Base-by-base conservation (phyloP, 2,888 invertebrate genomes). In the Heteromyza rotundicornis region DNA sequence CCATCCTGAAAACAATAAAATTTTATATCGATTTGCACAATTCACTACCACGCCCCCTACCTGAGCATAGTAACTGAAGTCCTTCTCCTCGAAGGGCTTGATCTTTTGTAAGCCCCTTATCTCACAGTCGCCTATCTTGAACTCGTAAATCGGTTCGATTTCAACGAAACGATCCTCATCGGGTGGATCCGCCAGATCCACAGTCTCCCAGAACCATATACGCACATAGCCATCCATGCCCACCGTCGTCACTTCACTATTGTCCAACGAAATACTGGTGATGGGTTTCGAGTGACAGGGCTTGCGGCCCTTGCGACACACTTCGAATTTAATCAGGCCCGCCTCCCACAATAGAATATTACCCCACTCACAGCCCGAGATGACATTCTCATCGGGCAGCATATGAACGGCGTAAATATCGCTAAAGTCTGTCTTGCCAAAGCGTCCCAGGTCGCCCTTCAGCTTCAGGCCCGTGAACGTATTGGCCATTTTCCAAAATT, bases 401-500 rank as follows among this genome's bases (percentile, higher is more conserved):
- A 93, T 91, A 73, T 90, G 90, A 59, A 92, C 89, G 1, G 94
- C 93, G 57, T 92, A 86, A 14, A 96, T 92, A 77, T 96, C 95
- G 44, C 94, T 93, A 69, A 95, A 93, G 81, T 95, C 95, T 0
- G 95, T 96, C 83, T 94, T 94, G 1, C 95, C 96, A 80, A 96
- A 96, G 75, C 93, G 87, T 0, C 96, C 96, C n/a, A 94, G 81
- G 74, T 92, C 90, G 1, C 95, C 94, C 82, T 95, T 90, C 7
- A 96, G 84, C 82, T 96, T 96, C 0, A 96, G 83, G 0, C 96
- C 96, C 0, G 96, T 96, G 76, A 96, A 96, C 0, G 96, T 96
- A 66, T 87, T 81, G 0, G 91, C 90, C 91, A 96, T 95, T 85
- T 94, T 95, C 96, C 96, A 96, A 83, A 95, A 95, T 81, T 94